phyloP scores from a whole-genome alignment of 2,888 invertebrate species.

The Chaetogeoica ovagalla region DNA sequence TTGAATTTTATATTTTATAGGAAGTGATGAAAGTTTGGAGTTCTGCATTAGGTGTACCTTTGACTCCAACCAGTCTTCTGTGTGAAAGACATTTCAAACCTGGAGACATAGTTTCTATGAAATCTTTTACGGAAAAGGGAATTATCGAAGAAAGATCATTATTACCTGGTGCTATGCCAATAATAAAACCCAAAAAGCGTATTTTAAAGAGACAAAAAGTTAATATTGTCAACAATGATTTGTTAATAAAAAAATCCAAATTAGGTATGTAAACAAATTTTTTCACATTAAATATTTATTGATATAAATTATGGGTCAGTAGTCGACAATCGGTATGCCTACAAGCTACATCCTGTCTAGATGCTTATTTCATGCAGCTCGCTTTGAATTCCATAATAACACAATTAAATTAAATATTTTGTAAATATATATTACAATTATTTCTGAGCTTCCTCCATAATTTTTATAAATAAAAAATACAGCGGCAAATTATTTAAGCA shows the following conservation, averaged over 20 bases:
- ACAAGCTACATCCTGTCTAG: too few relatives aligned
- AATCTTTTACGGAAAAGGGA: background rate
- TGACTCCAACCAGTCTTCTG: background rate
- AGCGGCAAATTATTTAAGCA: too few relatives aligned
- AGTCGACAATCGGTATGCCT: too few relatives aligned
- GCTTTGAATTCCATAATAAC: too few relatives aligned
- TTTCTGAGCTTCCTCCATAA: too few relatives aligned
- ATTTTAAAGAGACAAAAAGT: background rate
- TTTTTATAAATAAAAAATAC: too few relatives aligned
- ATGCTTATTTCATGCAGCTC: too few relatives aligned
- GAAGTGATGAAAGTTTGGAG: background rate
- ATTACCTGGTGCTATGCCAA: background rate
- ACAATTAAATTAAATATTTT: too few relatives aligned
- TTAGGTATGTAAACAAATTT: background rate
- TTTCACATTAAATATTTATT: background rate
- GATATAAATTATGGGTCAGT: too few relatives aligned
- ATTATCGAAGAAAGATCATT: background rate
- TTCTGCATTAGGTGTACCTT: background rate
- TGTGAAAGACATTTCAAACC: slow-evolving; percentile 22
- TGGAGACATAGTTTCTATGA: background rate
- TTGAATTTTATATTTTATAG: slow-evolving; percentile 12
- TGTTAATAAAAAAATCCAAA: background rate
- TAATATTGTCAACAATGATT: background rate
- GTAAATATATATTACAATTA: too few relatives aligned
- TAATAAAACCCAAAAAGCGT: background rate